Conservation (phyloP, 2,888 invertebrate genomes). For the Entomobrya proxima region DNA sequence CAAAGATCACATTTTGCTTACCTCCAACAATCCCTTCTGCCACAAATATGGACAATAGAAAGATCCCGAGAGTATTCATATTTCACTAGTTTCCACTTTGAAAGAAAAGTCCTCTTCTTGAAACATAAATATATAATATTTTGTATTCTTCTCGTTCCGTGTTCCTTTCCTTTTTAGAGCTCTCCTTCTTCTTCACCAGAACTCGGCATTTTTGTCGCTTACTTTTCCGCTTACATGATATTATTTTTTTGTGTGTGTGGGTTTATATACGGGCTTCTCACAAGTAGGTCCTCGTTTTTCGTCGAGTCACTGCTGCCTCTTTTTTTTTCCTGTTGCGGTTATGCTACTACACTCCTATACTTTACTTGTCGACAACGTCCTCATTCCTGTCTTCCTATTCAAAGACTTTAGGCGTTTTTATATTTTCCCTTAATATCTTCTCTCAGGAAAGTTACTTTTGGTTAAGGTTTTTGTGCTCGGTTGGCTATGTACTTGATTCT, state of each 20-base stretch:
- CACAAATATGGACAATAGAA: slow-evolving; percentile 72
- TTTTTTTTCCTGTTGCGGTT: slow-evolving; percentile 31
- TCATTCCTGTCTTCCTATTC: slow-evolving; percentile 14
- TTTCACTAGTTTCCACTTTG: slow-evolving; percentile 70
- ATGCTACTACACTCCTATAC: neutral
- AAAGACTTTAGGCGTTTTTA: slow-evolving; percentile 46
- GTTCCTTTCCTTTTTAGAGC: neutral
- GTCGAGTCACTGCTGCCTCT: neutral
- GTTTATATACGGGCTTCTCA: too few relatives aligned
- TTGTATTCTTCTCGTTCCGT: neutral
- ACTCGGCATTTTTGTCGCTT: neutral
- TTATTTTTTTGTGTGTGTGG: slow-evolving; percentile 21
- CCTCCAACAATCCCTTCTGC: slow-evolving; percentile 74
- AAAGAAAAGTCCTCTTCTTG: slow-evolving; percentile 51
- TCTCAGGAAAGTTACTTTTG: slow-evolving; percentile 43
- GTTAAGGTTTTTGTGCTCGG: slow-evolving; percentile 44
- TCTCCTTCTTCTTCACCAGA: slow-evolving; percentile 4
- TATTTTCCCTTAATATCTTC: slow-evolving; percentile 38
- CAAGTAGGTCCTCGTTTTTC: slow-evolving; percentile 14
- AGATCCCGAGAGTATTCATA: slow-evolving; percentile 74
- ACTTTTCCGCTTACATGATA: slow-evolving; percentile 18
- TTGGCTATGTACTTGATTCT: neutral
- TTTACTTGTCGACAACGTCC: slow-evolving; percentile 8
- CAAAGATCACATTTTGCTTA: slow-evolving; percentile 54
- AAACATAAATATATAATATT: slow-evolving; percentile 33